A percentile compares a stretch with the other conserved stretches of the same genome.
Evolutionary conservation across 2,888 invertebrate species (phyloP).

Genomic region (Scotopteryx bipunctaria): DNA sequence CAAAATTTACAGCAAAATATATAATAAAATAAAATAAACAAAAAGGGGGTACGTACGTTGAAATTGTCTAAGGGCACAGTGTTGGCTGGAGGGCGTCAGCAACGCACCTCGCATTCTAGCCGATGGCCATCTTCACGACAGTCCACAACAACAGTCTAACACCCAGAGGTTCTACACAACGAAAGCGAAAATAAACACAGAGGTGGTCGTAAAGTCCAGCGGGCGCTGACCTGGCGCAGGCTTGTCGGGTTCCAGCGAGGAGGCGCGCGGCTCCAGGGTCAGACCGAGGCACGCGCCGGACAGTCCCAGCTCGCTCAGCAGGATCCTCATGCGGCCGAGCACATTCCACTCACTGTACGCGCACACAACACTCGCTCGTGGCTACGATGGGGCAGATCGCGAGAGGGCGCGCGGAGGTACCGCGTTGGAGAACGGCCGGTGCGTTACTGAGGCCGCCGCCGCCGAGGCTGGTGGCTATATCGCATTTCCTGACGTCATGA

Average conservation of each 20-base stretch:
- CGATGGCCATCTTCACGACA: conserved; percentile 81
- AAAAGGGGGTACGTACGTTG: conserved; percentile 78
- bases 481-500: conserved; percentile 80
- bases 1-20: conserved; percentile 39
- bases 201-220: conserved; percentile 72
- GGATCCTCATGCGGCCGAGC: conserved; percentile 83
- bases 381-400: conserved; percentile 62
- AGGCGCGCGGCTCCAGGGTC: conserved; percentile 80
- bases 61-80: conserved; percentile 78
- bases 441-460: conserved; percentile 84
- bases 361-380: conserved; percentile 74
- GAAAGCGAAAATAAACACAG: conserved; percentile 83
- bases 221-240: conserved; percentile 83
- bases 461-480: conserved; percentile 81
- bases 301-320: conserved; percentile 82
- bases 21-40: conserved; percentile 58
- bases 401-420: conserved; percentile 66
- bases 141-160: conserved; percentile 74
- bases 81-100: conserved; percentile 81
- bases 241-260: conserved; percentile 77
- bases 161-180: conserved; percentile 81
- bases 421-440: conserved; percentile 78
- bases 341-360: conserved; percentile 82
- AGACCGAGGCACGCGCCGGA: conserved; percentile 81
- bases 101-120: conserved; percentile 84